phyloP scores from a whole-genome alignment of 2,113 vertebrate genomes.

The Dipodomys merriami region DNA sequence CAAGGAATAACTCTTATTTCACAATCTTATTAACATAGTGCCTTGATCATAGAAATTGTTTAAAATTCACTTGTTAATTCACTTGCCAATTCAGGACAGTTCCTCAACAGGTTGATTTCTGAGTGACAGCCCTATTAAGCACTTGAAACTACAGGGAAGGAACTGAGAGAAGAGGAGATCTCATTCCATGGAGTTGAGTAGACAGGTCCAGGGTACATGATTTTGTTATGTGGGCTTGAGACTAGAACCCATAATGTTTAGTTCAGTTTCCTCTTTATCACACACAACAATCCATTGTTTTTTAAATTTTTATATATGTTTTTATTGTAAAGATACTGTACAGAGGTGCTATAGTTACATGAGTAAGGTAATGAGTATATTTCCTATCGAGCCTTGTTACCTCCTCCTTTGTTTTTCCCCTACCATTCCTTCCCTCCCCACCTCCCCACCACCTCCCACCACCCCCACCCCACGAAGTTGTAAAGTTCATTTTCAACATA shows the following conservation, averaged over 20 bases:
- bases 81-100: not conserved
- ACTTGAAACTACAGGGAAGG: not conserved
- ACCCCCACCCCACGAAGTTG: too few relatives aligned
- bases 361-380: too few relatives aligned
- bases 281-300: not conserved
- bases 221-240: not conserved
- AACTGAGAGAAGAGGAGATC: not conserved
- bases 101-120: not conserved
- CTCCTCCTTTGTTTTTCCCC: too few relatives aligned
- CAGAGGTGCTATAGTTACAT: too few relatives aligned
- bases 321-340: too few relatives aligned
- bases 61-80: not conserved
- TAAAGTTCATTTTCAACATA: too few relatives aligned
- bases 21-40: not conserved
- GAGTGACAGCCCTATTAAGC: not conserved
- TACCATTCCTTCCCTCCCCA: too few relatives aligned
- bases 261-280: not conserved
- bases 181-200: not conserved
- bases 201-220: not conserved
- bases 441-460: too few relatives aligned
- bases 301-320: too few relatives aligned
- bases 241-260: not conserved
- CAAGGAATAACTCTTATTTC: not conserved
- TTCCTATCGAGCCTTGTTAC: too few relatives aligned
- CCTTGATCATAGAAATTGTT: not conserved